Conservation (phyloP, 1,140 invertebrate genomes). For the Papilio helenus region DNA sequence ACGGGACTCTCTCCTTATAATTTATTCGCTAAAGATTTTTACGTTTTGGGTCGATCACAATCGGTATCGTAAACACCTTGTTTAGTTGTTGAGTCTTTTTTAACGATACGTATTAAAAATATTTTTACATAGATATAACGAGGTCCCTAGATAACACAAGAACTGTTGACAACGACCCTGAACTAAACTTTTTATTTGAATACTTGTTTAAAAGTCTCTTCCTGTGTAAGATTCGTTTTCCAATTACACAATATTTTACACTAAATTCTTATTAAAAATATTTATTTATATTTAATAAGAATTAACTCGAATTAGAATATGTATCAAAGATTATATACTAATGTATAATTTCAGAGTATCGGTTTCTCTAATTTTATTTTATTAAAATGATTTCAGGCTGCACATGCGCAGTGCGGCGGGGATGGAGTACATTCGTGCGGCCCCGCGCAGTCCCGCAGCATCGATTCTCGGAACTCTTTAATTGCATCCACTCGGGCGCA, state of each 20-base stretch:
- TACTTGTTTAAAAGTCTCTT: background rate
- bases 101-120: slow-evolving; percentile 54
- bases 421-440: slow-evolving; percentile 59
- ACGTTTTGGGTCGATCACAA: slow-evolving; percentile 70
- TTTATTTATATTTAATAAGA: background rate
- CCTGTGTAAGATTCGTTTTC: background rate
- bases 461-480: slow-evolving; percentile 78
- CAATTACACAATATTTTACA: background rate
- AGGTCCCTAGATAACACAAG: background rate
- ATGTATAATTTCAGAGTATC: background rate
- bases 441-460: slow-evolving; percentile 56
- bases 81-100: slow-evolving; percentile 66
- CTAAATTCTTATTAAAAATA: background rate
- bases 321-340: no score
- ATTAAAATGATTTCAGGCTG: slow-evolving; percentile 44
- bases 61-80: slow-evolving; percentile 80
- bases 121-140: slow-evolving; percentile 38
- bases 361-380: slow-evolving; percentile 36
- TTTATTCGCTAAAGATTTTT: slow-evolving; percentile 78
- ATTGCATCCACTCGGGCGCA: slow-evolving; percentile 76
- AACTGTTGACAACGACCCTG: background rate
- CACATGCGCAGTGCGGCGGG: slow-evolving; percentile 33
- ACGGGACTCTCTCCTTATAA: slow-evolving; percentile 67
- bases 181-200: background rate
- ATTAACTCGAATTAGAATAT: background rate